phyloP scores from a whole-genome alignment of 2,797 vertebrate genomes.

The Pachyuromys duprasi region DNA sequence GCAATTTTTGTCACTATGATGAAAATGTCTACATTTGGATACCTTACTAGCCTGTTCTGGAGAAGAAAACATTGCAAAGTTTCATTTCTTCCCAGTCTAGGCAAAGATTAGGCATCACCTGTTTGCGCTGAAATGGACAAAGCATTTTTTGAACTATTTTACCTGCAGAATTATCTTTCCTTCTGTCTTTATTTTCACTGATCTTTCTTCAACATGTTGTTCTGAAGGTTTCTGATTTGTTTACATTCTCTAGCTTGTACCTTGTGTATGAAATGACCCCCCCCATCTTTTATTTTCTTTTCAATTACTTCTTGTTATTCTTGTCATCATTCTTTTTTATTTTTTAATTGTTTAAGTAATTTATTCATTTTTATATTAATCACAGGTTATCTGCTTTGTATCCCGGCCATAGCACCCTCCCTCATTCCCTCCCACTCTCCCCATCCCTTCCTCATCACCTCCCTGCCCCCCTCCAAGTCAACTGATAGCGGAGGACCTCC shows the following conservation, averaged over 20 bases:
- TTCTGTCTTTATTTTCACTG: not conserved
- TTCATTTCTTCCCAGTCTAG: not conserved
- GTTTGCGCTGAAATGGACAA: not conserved
- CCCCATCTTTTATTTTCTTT: not conserved
- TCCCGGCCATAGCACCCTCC: no score
- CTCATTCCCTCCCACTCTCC: no score
- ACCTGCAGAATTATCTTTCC: not conserved
- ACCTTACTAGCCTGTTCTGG: not conserved
- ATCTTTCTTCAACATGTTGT: not conserved
- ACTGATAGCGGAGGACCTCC: no score
- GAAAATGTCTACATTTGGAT: not conserved
- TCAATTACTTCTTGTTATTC: not conserved
- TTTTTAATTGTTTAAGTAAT: no score
- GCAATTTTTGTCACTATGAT: not conserved
- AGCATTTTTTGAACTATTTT: not conserved
- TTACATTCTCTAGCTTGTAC: not conserved
- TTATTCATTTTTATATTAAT: no score
- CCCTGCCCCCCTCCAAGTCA: no score
- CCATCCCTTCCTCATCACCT: no score
- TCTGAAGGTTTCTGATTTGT: not conserved
- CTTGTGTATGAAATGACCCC: not conserved
- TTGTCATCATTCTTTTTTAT: not conserved
- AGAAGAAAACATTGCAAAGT: no score
- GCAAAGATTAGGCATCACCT: not conserved
- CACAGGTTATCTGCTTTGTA: no score